Evolutionary conservation across 2,797 vertebrate species (phyloP).

Genomic region (Argya squamiceps): DNA sequence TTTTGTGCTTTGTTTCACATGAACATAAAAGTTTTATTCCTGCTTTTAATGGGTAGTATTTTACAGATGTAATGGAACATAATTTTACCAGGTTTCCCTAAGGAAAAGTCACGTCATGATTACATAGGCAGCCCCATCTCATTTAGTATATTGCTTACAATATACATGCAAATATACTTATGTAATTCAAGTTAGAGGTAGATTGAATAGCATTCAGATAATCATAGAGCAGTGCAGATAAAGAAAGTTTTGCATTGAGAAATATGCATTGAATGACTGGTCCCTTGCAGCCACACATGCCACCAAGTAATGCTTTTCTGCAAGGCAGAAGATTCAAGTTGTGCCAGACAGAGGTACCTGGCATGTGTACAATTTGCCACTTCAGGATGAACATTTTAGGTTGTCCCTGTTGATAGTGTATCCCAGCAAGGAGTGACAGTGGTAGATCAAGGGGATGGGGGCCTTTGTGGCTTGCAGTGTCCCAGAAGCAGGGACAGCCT

Average conservation of each 20-base stretch:
- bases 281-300: not conserved
- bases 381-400: not conserved
- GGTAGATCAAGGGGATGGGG: not conserved
- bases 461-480: not conserved
- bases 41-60: conserved; percentile 66
- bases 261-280: not conserved
- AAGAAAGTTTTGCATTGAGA: not conserved
- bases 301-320: not conserved
- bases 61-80: conserved; percentile 69
- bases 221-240: not conserved
- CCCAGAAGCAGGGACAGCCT: not conserved
- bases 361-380: accelerated
- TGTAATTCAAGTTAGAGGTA: conserved; percentile 10
- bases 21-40: conserved; percentile 67
- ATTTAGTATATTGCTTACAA: conserved; percentile 47
- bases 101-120: conserved; percentile 35
- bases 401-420: not conserved
- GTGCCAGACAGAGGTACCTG: not conserved
- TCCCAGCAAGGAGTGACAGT: not conserved
- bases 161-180: conserved; percentile 13
- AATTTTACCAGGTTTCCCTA: conserved; percentile 64
- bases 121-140: conserved; percentile 35
- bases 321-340: not conserved
- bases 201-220: conserved; percentile 17
- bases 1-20: conserved; percentile 62